Base-by-base conservation (phyloP, 1,140 invertebrate species). In the Drosophila pandora region DNA sequence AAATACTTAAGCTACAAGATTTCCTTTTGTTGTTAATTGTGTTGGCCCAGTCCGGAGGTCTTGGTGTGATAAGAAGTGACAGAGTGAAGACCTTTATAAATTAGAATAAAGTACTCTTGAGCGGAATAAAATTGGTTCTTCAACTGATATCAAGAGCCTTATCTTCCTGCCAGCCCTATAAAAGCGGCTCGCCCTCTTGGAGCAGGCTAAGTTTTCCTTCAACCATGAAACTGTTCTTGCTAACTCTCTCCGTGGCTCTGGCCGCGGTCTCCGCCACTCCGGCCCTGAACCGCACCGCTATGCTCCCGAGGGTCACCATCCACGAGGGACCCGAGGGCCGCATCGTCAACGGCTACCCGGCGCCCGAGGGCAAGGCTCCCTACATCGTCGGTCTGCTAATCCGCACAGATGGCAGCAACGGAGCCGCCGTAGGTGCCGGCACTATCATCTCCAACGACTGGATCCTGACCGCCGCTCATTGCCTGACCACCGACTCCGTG, bases 381-480 rank as follows among this genome's bases (percentile, higher is more conserved):
- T 93, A 93, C 59, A 93, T 93, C 61, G 92, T 92, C 2, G 89
- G 91, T 1, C 74, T 94, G 4, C 28, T 55, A 2, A 70, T 93
- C 60, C 72, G 90, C 23, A 90, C 62, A 0, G 39, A 60, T 12
- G 91, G 91, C 1, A 67, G 63, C 41, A 83, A 91, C 60, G 9
- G 17, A 0, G 17, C 41, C 6, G 68, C 59, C 10, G 53, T 93
- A 62, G 82, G 95, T 64, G 94, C 94, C 2, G 95, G 93, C 8
- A 93, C 93, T 13, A 81, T 95, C 34, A 93, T 95, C 22, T 91
- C 88, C 56, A 72, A 89, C 50, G 59, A 90, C n/a, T 94, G 93
- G 93, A 83, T 94, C 0, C 67, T 95, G 34, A 93, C 93, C 3
- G 94, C 94, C 2, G 94, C 94, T 6, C 94, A 95, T 73, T 95